Conservation (phyloP, 35 echinoderm and acorn worm genomes). For the Heliocidaris erythrogramma region DNA sequence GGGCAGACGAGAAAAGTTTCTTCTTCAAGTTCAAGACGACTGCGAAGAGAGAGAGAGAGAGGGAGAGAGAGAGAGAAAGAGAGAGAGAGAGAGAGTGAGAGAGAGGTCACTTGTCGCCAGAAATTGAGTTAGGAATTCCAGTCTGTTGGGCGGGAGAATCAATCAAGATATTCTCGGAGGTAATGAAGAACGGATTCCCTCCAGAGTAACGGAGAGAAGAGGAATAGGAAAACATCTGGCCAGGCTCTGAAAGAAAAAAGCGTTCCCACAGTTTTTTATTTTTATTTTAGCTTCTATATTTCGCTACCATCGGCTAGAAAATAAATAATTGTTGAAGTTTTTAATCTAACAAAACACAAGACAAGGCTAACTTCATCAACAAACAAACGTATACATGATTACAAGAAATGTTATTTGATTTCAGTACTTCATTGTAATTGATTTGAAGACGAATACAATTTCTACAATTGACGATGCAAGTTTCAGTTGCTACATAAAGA, state of each 20-base stretch:
- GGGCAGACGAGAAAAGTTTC: too few species aligned
- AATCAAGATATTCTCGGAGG: conserved; percentile 7
- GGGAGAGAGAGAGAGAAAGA: neutral
- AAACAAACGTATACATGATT: too few species aligned
- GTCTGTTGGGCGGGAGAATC: conserved; percentile 22
- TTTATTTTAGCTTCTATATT: neutral
- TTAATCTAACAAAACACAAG: neutral
- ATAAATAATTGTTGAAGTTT: neutral
- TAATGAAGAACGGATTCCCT: conserved; percentile 17
- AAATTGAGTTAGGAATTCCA: conserved; percentile 33
- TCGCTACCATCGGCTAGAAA: neutral
- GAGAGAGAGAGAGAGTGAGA: neutral
- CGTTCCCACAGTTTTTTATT: neutral
- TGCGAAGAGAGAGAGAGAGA: too few species aligned
- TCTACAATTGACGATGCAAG: too few species aligned
- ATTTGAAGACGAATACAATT: too few species aligned
- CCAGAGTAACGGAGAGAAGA: neutral
- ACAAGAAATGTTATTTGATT: too few species aligned
- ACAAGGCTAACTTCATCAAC: neutral
- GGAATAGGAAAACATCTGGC: conserved; percentile 34
- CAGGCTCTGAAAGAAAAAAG: neutral
- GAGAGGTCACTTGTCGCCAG: neutral
- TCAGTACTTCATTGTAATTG: too few species aligned
- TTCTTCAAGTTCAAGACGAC: too few species aligned
- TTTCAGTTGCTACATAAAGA: too few species aligned